Conservation (phyloP, 2,113 vertebrate genomes). For the Brachyhypopomus occidentalis region DNA sequence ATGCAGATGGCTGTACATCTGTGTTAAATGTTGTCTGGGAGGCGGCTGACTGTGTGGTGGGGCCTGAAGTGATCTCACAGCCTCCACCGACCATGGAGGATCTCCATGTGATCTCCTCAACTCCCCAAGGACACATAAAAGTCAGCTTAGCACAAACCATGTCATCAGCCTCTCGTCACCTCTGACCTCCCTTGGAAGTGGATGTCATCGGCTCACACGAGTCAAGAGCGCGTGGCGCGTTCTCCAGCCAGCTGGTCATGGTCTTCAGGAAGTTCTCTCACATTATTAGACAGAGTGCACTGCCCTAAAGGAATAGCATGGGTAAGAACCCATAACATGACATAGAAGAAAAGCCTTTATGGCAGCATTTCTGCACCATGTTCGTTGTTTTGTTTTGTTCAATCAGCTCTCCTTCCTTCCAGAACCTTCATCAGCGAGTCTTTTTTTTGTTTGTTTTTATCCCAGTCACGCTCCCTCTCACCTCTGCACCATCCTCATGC, state of each 20-base stretch:
- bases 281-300: background rate
- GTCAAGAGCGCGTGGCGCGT: conserved; percentile 36
- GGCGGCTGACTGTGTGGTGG: background rate
- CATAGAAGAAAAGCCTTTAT: no score
- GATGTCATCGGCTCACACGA: conserved; percentile 53
- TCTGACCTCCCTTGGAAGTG: conserved; percentile 50
- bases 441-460: no score
- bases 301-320: background rate
- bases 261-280: conserved; percentile 15
- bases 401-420: no score
- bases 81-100: background rate
- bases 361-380: background rate
- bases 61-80: conserved; percentile 29
- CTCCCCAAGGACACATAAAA: conserved; percentile 46
- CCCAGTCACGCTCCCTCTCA: background rate
- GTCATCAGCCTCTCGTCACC: conserved; percentile 44
- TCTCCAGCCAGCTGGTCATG: conserved; percentile 14
- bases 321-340: no score
- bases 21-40: background rate
- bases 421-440: no score
- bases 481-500: background rate
- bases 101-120: conserved; percentile 7
- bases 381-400: background rate
- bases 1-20: background rate
- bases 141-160: conserved; percentile 55